Conservation (phyloP, 1,140 invertebrate genomes). For the Nasonia longicornis region DNA sequence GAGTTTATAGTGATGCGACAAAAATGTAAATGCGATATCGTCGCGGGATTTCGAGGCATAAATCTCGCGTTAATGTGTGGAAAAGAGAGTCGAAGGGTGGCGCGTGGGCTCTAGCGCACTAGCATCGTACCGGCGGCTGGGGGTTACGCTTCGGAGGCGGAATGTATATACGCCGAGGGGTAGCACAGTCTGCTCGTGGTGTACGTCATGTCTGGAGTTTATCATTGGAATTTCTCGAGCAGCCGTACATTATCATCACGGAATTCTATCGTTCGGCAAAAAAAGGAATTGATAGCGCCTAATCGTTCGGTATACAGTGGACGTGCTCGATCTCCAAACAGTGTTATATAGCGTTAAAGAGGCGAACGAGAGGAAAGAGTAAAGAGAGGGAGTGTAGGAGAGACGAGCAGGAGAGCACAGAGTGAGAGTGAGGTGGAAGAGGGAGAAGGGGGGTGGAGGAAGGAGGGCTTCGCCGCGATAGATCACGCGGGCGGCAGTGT, state of each 20-base stretch:
- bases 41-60: conserved; percentile 64
- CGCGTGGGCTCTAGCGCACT: conserved; percentile 52
- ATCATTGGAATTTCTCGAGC: conserved; percentile 8
- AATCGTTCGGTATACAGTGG: neutral
- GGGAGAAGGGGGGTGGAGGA: conserved; percentile 40
- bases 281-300: neutral
- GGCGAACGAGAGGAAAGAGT: conserved; percentile 29
- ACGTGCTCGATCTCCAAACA: neutral
- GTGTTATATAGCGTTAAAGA: conserved; percentile 8
- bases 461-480: conserved; percentile 62
- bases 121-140: neutral
- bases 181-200: neutral
- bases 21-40: conserved; percentile 70
- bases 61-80: conserved; percentile 67
- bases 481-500: conserved; percentile 67
- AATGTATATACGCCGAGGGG: neutral
- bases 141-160: too few relatives aligned
- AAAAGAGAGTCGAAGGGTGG: conserved; percentile 56
- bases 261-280: neutral
- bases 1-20: conserved; percentile 68
- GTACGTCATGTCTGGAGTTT: conserved; percentile 1
- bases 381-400: neutral
- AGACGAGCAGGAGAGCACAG: neutral
- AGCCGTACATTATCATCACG: too few relatives aligned
- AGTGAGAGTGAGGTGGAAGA: conserved; percentile 37